Percentiles rank a stretch among this genome's conserved stretches.
Evolutionary conservation across 2,113 vertebrate genomes (phyloP).

Genomic region (Callocephalon fimbriatum): DNA sequence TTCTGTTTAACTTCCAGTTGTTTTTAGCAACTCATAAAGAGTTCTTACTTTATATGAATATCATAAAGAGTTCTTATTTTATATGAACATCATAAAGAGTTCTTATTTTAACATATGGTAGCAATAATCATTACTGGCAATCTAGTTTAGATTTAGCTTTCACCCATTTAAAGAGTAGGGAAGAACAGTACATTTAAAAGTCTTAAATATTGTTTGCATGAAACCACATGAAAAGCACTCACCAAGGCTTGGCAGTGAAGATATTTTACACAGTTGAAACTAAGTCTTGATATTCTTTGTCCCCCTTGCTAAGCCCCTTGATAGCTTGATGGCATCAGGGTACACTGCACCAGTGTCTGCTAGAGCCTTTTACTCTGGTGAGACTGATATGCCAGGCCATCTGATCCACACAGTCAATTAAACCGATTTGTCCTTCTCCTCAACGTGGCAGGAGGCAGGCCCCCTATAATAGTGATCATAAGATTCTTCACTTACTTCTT

Average conservation of each 20-base stretch:
- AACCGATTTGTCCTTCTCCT: not conserved
- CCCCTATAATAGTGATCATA: not conserved
- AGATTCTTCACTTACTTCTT: not conserved
- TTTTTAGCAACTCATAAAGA: not conserved
- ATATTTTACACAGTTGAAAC: not conserved
- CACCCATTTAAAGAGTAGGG: not conserved
- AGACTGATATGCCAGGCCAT: not conserved
- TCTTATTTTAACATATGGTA: not conserved
- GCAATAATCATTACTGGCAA: not conserved
- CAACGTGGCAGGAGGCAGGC: not conserved
- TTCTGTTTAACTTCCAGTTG: not conserved
- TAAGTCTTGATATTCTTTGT: not conserved
- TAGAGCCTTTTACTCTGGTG: not conserved
- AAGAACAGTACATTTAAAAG: not conserved
- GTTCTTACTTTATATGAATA: not conserved
- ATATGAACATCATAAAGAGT: not conserved
- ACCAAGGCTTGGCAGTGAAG: not conserved
- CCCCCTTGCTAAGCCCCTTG: not conserved
- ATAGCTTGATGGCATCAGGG: not conserved
- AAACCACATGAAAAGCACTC: not conserved
- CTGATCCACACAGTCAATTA: not conserved
- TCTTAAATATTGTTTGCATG: not conserved
- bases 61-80: not conserved
- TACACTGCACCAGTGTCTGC: not conserved
- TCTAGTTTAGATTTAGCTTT: not conserved